Percentiles rank a stretch among this genome's conserved stretches.
Conservation (phyloP, 2,888 invertebrate genomes). For the Ceratothoa steindachneri region DNA sequence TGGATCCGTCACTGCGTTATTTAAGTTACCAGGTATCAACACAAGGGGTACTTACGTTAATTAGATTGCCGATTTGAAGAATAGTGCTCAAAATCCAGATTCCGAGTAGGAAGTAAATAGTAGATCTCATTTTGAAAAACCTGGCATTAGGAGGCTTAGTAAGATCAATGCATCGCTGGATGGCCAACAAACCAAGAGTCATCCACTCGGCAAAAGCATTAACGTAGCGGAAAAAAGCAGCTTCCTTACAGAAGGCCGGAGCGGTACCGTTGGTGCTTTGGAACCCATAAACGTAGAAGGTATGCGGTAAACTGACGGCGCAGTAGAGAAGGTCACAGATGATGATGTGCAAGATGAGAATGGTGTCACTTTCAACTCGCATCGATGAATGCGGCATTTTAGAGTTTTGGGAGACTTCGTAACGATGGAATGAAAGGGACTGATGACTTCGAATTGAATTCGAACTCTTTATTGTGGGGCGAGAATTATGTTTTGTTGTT, state of each 20-base stretch:
- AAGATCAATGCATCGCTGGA: constrained; percentile 15
- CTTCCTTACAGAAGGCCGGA: not conserved
- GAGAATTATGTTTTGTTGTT: not conserved
- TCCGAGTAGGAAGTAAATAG: not conserved
- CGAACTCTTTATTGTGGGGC: not conserved
- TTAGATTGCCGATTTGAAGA: not conserved
- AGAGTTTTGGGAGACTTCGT: not conserved
- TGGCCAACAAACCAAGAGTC: constrained; percentile 11
- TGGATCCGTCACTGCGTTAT: no score
- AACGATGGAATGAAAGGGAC: not conserved
- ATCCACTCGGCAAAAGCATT: constrained; percentile 17
- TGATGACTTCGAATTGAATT: not conserved
- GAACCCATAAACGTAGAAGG: not conserved
- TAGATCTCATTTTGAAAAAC: not conserved
- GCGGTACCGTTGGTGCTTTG: not conserved
- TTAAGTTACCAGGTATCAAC: no score
- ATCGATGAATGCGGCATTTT: not conserved
- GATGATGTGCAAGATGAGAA: not conserved
- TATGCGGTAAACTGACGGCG: constrained; percentile 4
- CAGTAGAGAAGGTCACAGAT: constrained; percentile 13
- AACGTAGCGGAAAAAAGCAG: constrained; percentile 5
- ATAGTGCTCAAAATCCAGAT: not conserved
- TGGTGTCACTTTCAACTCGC: not conserved
- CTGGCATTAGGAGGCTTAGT: not conserved
- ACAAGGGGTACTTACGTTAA: not conserved